Base-by-base conservation (phyloP, 2,888 invertebrate species). In the Sphaerophoria rueppellii region DNA sequence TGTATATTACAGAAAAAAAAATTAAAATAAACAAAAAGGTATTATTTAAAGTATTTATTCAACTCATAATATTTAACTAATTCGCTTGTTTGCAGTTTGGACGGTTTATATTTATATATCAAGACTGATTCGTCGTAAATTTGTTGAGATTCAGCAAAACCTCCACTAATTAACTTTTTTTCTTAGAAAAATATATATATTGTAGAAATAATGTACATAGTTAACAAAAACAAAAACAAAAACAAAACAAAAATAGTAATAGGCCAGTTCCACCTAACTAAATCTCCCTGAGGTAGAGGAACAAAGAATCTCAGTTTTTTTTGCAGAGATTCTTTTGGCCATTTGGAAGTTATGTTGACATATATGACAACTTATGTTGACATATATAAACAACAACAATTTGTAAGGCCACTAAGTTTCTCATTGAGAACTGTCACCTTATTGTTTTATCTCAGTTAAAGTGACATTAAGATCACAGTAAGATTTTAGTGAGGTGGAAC, bases 91-190 rank as follows among this genome's bases (percentile, higher is more conserved):
- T 71, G 7, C 71, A 83, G 83, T 55, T 48, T 67, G 79, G 79
- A 71, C 60, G 71, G 75, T 69, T 80, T 58, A 65, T 65, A 43
- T 75, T 61, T 79, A 63, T 63, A 55, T 55, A 72, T 61, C 50
- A 80, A 83, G 83, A 83, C 83, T 83, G 83, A 83, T 76, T 72
- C 83, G 69, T 83, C 60, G 46, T 72, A 43, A 61, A 75, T 69
- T 80, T 72, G 70, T 80, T 80, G 57, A 71, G 63, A 83, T 67
- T 74, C 67, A 69, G 75, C 67, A 75, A 24, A 75, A 71, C 43
- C 60, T 74, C 79, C 58, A 71, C 52, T 60, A 46, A 65, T 65
- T 50, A 50, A 37, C 50, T 67, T 50, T 60, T 61, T 67, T 79
- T 55, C 14, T 34, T 82, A 72, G 63, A 52, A 37, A 60, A 65